These are phyloP conservation scores for Agonopterix arenella DNA, from an alignment of 2,888 invertebrate genomes.

Conservation along the genomic window DNA sequence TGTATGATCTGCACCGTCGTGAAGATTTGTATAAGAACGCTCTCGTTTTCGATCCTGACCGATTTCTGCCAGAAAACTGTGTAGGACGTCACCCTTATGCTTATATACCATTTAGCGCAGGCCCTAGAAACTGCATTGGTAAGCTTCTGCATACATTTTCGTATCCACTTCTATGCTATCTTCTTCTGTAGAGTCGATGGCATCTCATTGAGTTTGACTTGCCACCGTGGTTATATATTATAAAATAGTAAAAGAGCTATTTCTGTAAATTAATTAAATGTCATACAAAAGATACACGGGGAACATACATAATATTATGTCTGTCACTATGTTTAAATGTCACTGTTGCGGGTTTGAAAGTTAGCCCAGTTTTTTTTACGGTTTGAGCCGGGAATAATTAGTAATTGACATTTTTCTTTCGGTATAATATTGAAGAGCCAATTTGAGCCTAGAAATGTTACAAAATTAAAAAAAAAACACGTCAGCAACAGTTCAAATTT, in stretches of 20 bases:
- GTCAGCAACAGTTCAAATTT: too few relatives aligned
- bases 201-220: neutral
- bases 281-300: neutral
- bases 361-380: too few relatives aligned
- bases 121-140: constrained; percentile 83
- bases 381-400: too few relatives aligned
- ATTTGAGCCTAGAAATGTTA: too few relatives aligned
- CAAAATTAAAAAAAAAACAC: too few relatives aligned
- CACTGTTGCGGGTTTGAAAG: too few relatives aligned
- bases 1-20: constrained; percentile 80
- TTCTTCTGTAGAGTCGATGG: neutral
- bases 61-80: constrained; percentile 78
- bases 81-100: constrained; percentile 76
- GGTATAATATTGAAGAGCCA: too few relatives aligned
- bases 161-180: too few relatives aligned
- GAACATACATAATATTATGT: neutral
- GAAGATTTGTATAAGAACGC: constrained; percentile 81
- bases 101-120: constrained; percentile 82
- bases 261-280: neutral
- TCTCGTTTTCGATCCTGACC: constrained; percentile 80
- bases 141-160: constrained; percentile 11
- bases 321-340: neutral
- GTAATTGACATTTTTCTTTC: too few relatives aligned
- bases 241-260: too few relatives aligned
- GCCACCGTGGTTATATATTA: neutral